phyloP scores from a whole-genome alignment of 2,113 vertebrate species.

The Synodontis membranacea region DNA sequence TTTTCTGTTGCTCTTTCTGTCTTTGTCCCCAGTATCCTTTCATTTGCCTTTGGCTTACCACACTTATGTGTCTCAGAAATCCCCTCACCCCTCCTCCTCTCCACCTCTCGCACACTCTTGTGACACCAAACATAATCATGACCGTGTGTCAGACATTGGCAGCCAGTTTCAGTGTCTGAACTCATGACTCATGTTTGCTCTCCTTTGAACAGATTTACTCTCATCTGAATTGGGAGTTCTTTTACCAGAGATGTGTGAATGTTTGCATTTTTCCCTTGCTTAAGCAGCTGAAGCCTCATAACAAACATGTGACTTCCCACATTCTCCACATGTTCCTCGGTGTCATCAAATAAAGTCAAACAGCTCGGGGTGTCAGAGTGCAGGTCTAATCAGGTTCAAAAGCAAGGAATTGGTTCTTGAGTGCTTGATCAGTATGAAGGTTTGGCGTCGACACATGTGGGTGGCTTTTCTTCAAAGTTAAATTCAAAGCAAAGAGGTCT shows the following conservation, averaged over 20 bases:
- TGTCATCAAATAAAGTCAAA: slow-evolving; percentile 47
- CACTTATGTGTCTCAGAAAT: slow-evolving; percentile 23
- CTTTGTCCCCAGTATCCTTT: slow-evolving; percentile 31
- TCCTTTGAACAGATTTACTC: slow-evolving; percentile 31
- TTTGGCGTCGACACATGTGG: slow-evolving; percentile 43
- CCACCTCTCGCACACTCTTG: slow-evolving; percentile 48
- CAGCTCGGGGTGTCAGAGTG: slow-evolving; percentile 26
- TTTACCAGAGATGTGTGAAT: slow-evolving; percentile 41
- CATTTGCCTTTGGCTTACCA: slow-evolving; percentile 26
- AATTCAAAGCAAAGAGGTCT: slow-evolving; percentile 13
- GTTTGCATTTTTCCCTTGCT: slow-evolving; percentile 50
- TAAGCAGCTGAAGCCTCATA: slow-evolving; percentile 18
- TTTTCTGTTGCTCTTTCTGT: slow-evolving; percentile 36
- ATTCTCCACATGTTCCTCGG: slow-evolving; percentile 31
- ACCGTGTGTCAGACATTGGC: slow-evolving; percentile 36
- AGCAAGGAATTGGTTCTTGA: slow-evolving; percentile 14
- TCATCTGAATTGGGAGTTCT: slow-evolving; percentile 29
- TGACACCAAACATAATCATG: slow-evolving; percentile 39
- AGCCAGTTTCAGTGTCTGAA: slow-evolving; percentile 37
- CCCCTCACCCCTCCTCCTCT: slow-evolving; percentile 33
- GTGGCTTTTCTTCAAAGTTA: slow-evolving; percentile 22
- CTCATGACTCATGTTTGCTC: slow-evolving; percentile 46
- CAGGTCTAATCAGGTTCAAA: slow-evolving; percentile 29
- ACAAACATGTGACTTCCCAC: slow-evolving; percentile 38
- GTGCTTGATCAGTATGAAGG: slow-evolving; percentile 42